Percentiles rank a stretch among this genome's conserved stretches.
Conservation (phyloP, 1,140 invertebrate genomes). For the Archegozetes longisetosus region DNA sequence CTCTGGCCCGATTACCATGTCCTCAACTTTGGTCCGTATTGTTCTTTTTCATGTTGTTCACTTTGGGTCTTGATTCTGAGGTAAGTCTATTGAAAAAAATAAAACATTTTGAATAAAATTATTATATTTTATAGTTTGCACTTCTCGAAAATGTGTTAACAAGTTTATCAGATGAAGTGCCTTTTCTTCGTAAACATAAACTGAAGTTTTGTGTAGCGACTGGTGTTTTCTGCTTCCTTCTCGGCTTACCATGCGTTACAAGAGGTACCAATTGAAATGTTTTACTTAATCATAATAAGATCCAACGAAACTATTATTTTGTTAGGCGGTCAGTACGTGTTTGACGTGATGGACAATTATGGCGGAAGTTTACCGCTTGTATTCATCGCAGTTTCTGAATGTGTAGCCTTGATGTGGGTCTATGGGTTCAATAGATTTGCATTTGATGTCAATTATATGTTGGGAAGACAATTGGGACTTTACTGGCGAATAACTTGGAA, state of each 20-base stretch:
- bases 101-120: constrained; percentile 3
- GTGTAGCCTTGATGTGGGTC: constrained; percentile 31
- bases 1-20: constrained; percentile 27
- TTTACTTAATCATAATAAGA: too few species aligned
- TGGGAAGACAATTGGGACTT: constrained; percentile 22
- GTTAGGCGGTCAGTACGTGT: constrained; percentile 28
- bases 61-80: constrained; percentile 41
- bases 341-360: constrained; percentile 31
- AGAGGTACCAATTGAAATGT: too few species aligned
- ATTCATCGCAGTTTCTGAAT: constrained; percentile 28
- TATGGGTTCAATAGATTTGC: constrained; percentile 25
- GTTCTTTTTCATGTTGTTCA: constrained; percentile 35
- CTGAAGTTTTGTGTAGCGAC: constrained; percentile 48
- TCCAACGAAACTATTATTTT: constrained; percentile 13
- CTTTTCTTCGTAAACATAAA: constrained; percentile 50
- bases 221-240: constrained; percentile 51
- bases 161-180: constrained; percentile 55
- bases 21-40: constrained; percentile 32
- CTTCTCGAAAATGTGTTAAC: constrained; percentile 64
- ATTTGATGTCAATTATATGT: constrained; percentile 32
- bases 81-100: constrained; percentile 14
- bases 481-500: constrained; percentile 31
- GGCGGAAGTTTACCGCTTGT: constrained; percentile 25
- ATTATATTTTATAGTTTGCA: constrained; percentile 40
- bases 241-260: constrained; percentile 38